phyloP scores from a whole-genome alignment of 2,888 invertebrate genomes.

The Philaethria dido region DNA sequence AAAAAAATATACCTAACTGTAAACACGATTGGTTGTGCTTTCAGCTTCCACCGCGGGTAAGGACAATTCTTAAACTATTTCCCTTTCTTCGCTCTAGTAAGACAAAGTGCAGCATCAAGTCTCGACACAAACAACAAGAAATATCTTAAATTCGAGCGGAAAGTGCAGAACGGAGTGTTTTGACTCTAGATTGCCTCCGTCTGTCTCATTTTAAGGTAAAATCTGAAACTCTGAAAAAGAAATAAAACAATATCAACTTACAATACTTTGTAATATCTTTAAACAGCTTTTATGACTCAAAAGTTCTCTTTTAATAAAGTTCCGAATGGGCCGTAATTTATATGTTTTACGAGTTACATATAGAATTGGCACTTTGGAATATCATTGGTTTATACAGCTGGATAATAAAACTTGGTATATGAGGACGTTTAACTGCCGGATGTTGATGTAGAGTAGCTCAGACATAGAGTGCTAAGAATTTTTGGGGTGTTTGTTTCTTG shows the following conservation, averaged over 20 bases:
- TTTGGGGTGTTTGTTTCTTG: background rate
- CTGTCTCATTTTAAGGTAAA: too few species aligned
- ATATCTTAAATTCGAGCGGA: too few species aligned
- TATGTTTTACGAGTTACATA: conserved; percentile 28
- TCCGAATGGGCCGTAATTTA: conserved; percentile 24
- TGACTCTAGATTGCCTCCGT: too few species aligned
- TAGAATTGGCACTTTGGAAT: conserved; percentile 35
- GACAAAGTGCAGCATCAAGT: too few species aligned
- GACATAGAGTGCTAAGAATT: background rate
- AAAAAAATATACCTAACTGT: too few species aligned
- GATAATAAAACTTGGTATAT: conserved; percentile 42
- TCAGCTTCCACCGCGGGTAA: too few species aligned
- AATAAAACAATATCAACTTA: background rate
- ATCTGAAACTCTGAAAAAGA: background rate
- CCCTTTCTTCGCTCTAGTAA: too few species aligned
- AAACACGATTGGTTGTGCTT: too few species aligned
- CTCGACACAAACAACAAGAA: too few species aligned
- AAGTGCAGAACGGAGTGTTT: too few species aligned
- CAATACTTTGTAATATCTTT: conserved; percentile 10
- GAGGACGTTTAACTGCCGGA: conserved; percentile 39
- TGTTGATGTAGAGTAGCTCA: conserved; percentile 34
- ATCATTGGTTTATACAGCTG: conserved; percentile 44
- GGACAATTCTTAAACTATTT: too few species aligned
- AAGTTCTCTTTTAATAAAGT: conserved; percentile 21
- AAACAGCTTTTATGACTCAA: conserved; percentile 8